phyloP scores from a whole-genome alignment of 2,888 invertebrate species.

The Drosophila parthenogenetica region DNA sequence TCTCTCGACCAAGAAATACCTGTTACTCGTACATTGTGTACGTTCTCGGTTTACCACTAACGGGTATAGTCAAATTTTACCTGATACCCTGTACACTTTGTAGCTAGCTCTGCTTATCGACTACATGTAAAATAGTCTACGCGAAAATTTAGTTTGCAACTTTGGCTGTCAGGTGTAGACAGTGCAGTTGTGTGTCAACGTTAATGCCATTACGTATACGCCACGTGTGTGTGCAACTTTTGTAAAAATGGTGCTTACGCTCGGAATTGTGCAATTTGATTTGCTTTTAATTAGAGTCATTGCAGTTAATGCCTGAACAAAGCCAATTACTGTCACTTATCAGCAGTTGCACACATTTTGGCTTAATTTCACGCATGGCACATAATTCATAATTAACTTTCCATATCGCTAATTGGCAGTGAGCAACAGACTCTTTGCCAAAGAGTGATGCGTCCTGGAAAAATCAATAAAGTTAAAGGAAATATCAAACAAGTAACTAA shows the following conservation, averaged over 20 bases:
- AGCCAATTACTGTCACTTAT: constrained; percentile 35
- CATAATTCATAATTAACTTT: constrained; percentile 53
- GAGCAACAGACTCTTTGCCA: constrained; percentile 5
- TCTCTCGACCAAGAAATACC: too few species aligned
- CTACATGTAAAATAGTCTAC: not conserved
- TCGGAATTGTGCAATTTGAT: constrained; percentile 20
- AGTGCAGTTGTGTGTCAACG: not conserved
- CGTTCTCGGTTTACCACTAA: not conserved
- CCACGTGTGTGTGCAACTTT: not conserved
- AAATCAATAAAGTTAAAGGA: constrained; percentile 39
- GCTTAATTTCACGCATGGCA: constrained; percentile 12
- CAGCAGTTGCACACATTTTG: constrained; percentile 32
- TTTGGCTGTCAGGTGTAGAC: not conserved
- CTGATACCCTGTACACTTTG: not conserved
- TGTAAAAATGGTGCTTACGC: constrained; percentile 30
- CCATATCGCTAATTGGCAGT: constrained; percentile 43
- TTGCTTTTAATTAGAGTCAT: constrained; percentile 43
- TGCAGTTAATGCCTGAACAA: constrained; percentile 30
- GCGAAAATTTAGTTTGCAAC: not conserved
- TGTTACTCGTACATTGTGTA: too few species aligned
- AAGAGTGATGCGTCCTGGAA: not conserved
- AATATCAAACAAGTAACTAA: not conserved
- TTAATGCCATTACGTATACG: constrained; percentile 48
- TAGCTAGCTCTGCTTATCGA: not conserved
- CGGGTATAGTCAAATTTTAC: not conserved